Evolutionary conservation across 1,140 invertebrate species (phyloP).

Genomic region (Holotrichia oblita): DNA sequence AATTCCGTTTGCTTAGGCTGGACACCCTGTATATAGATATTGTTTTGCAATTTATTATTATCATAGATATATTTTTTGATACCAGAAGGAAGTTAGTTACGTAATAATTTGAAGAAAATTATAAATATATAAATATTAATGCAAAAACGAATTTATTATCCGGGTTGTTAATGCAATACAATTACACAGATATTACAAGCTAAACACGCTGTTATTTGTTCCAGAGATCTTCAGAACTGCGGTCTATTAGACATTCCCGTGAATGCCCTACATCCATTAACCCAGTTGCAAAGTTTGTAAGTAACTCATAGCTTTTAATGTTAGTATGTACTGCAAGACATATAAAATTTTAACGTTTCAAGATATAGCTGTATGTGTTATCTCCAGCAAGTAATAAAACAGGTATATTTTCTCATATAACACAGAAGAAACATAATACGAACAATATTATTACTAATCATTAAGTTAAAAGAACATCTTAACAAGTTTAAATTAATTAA

Average conservation of each 20-base stretch:
- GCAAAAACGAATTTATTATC: too few species aligned
- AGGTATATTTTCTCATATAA: constrained; percentile 31
- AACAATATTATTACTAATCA: not conserved
- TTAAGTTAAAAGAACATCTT: not conserved
- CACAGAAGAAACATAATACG: not conserved
- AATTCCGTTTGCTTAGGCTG: too few species aligned
- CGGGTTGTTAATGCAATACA: too few species aligned
- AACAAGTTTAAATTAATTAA: constrained; percentile 25
- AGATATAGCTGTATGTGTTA: not conserved
- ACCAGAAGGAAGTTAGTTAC: too few species aligned
- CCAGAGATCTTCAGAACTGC: constrained; percentile 42
- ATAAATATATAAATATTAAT: too few species aligned
- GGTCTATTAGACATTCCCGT: constrained; percentile 44
- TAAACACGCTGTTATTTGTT: constrained; percentile 15
- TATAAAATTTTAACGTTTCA: not conserved
- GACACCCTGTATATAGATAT: too few species aligned
- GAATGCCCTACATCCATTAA: constrained; percentile 41
- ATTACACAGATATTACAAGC: too few species aligned
- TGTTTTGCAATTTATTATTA: too few species aligned
- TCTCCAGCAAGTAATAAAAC: not conserved
- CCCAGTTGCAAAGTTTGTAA: constrained; percentile 43
- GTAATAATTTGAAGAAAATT: too few species aligned
- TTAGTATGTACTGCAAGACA: not conserved
- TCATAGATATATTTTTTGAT: too few species aligned
- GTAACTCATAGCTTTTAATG: constrained; percentile 20